phyloP scores from a whole-genome alignment of 2,888 invertebrate species.

The Auanema sp. region DNA sequence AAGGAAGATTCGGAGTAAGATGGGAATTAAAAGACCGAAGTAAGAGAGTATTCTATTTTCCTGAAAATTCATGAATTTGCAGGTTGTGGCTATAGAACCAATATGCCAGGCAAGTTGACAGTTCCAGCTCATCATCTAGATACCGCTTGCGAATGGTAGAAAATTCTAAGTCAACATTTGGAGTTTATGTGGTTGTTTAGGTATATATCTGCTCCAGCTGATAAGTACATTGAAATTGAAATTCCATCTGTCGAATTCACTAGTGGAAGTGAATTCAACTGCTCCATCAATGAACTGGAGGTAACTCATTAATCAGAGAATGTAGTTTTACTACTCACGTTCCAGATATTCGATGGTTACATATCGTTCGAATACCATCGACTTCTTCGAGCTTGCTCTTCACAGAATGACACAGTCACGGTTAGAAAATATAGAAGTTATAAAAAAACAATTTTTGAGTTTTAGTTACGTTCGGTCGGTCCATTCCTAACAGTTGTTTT shows the following conservation, averaged over 20 bases:
- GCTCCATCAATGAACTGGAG: slow-evolving; percentile 49
- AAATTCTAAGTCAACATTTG: not conserved
- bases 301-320: slow-evolving; percentile 13
- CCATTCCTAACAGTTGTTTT: slow-evolving; percentile 36
- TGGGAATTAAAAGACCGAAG: slow-evolving; percentile 32
- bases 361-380: slow-evolving; percentile 27
- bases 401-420: slow-evolving; percentile 15
- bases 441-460: not conserved
- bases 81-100: slow-evolving; percentile 42
- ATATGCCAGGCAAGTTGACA: slow-evolving; percentile 26
- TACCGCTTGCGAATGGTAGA: slow-evolving; percentile 36
- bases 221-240: slow-evolving; percentile 39
- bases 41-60: slow-evolving; percentile 3
- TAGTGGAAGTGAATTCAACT: slow-evolving; percentile 23
- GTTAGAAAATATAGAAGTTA: too few species aligned
- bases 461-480: slow-evolving; percentile 29
- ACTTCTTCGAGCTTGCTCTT: slow-evolving; percentile 26
- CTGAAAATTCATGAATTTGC: slow-evolving; percentile 5
- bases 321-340: not conserved
- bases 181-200: slow-evolving; percentile 1
- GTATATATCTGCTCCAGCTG: slow-evolving; percentile 33
- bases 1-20: slow-evolving; percentile 29
- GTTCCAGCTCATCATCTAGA: slow-evolving; percentile 35
- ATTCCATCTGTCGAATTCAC: slow-evolving; percentile 38
- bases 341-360: slow-evolving; percentile 32